Percentiles rank a stretch among this genome's conserved stretches.
Evolutionary conservation across 2,888 invertebrate genomes (phyloP).

Genomic region (Cryptus armator): DNA sequence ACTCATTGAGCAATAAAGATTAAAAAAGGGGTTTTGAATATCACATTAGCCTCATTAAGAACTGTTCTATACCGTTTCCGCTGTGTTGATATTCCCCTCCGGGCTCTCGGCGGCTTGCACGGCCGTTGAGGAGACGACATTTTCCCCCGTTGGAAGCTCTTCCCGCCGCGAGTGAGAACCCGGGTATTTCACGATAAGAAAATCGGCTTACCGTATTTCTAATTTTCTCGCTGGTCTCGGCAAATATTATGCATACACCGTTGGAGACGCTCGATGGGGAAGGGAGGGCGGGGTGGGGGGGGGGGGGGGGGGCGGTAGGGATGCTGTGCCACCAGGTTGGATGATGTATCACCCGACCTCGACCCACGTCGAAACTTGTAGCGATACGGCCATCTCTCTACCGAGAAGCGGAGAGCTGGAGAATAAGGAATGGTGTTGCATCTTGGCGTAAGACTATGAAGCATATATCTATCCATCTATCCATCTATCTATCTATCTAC

Average conservation of each 20-base stretch:
- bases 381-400: slow-evolving; percentile 36
- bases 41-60: slow-evolving; percentile 1
- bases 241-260: slow-evolving; percentile 83
- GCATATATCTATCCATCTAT: not conserved
- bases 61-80: not conserved
- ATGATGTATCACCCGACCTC: slow-evolving; percentile 82
- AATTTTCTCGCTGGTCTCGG: slow-evolving; percentile 83
- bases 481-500: not conserved
- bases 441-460: slow-evolving; percentile 5
- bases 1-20: not conserved
- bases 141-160: slow-evolving; percentile 31
- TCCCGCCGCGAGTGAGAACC: slow-evolving; percentile 15
- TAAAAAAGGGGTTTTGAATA: not conserved
- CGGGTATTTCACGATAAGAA: slow-evolving; percentile 78
- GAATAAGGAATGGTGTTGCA: slow-evolving; percentile 7
- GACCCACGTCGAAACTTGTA: slow-evolving; percentile 81
- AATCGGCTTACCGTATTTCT: slow-evolving; percentile 84
- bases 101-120: not conserved
- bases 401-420: not conserved
- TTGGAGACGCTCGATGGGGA: not conserved
- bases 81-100: not conserved
- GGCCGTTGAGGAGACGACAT: slow-evolving; percentile 15
- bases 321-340: slow-evolving; percentile 79
- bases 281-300: too few relatives aligned
- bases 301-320: slow-evolving; percentile 44